A percentile compares a stretch with the other conserved stretches of the same genome.
Conservation (phyloP, 2,888 invertebrate species). For the Apeira syringaria region DNA sequence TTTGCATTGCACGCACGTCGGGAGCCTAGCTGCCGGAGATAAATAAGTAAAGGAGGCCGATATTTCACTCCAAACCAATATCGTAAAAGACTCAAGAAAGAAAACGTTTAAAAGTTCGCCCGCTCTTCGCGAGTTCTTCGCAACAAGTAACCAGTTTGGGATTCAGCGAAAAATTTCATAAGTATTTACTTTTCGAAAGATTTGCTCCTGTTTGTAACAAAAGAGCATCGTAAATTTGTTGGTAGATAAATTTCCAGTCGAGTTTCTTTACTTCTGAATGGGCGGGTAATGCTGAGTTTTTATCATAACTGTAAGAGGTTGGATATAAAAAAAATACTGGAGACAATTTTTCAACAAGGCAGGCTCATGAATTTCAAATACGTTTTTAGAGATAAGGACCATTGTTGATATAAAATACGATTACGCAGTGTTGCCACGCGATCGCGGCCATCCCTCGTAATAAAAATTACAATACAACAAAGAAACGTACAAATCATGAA, state of each 20-base stretch:
- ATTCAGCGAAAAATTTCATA: slow-evolving; percentile 28
- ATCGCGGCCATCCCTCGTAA: slow-evolving; percentile 59
- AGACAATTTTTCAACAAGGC: slow-evolving; percentile 71
- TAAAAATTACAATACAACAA: slow-evolving; percentile 79
- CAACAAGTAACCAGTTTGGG: slow-evolving; percentile 24
- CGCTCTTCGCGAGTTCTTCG: slow-evolving; percentile 26
- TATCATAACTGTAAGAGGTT: slow-evolving; percentile 56
- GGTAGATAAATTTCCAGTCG: slow-evolving; percentile 48
- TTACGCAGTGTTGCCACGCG: slow-evolving; percentile 74
- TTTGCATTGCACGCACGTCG: slow-evolving; percentile 66
- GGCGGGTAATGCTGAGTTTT: slow-evolving; percentile 45
- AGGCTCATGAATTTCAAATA: slow-evolving; percentile 76
- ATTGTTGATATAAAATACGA: slow-evolving; percentile 79
- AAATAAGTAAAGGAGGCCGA: slow-evolving; percentile 67
- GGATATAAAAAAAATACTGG: slow-evolving; percentile 66
- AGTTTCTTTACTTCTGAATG: slow-evolving; percentile 48
- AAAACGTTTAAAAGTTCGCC: slow-evolving; percentile 49
- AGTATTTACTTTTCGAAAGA: slow-evolving; percentile 30
- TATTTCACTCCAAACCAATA: slow-evolving; percentile 73
- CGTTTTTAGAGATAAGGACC: slow-evolving; percentile 74
- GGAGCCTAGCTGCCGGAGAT: slow-evolving; percentile 57
- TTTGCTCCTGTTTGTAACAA: slow-evolving; percentile 35
- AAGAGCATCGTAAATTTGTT: slow-evolving; percentile 40
- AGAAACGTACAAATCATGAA: slow-evolving; percentile 70
- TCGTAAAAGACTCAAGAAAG: slow-evolving; percentile 58